Evolutionary conservation across 2,797 vertebrate genomes (phyloP).

Genomic region (Argyrosomus regius): DNA sequence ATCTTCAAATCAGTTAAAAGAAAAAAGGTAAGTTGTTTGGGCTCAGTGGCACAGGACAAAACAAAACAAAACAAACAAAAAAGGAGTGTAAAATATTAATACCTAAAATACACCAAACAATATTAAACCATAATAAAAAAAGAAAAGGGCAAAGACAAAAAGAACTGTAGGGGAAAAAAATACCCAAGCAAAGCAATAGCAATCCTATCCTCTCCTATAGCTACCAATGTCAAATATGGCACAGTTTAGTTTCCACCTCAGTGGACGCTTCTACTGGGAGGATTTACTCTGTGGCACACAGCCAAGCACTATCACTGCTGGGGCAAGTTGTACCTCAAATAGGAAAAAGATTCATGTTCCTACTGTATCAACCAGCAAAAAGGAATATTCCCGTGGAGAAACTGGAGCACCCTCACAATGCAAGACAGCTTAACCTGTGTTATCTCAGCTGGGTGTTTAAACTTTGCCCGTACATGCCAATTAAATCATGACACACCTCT

Average conservation of each 20-base stretch:
- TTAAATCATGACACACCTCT: not conserved
- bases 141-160: not conserved
- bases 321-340: not conserved
- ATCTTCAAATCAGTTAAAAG: no score
- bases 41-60: not conserved
- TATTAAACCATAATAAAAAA: not conserved
- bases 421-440: not conserved
- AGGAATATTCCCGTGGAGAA: not conserved
- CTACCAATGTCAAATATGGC: not conserved
- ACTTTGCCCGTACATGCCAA: not conserved
- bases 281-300: slow-evolving; percentile 6
- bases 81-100: not conserved
- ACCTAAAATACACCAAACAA: not conserved
- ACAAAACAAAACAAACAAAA: not conserved
- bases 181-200: not conserved
- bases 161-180: not conserved
- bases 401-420: not conserved
- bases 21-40: not conserved
- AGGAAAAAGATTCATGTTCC: not conserved
- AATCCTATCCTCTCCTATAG: not conserved
- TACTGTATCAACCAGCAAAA: not conserved
- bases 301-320: not conserved
- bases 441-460: not conserved
- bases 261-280: not conserved
- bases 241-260: slow-evolving; percentile 9